phyloP scores from a whole-genome alignment of 1,140 invertebrate genomes.

The Bombyx mandarina region DNA sequence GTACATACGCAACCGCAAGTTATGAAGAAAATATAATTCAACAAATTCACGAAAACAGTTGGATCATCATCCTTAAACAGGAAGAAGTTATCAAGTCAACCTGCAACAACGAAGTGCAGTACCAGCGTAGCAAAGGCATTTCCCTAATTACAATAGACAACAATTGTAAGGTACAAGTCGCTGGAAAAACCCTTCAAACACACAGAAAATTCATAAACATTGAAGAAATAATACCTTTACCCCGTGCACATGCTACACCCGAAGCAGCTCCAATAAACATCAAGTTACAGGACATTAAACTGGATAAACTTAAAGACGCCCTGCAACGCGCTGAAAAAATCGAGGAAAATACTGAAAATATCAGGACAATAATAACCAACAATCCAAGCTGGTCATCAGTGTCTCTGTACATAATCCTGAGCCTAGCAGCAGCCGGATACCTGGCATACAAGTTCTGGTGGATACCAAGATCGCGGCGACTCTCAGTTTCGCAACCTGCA shows the following conservation, averaged over 20 bases:
- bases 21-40: slow-evolving; percentile 19
- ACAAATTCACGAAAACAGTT: slow-evolving; percentile 25
- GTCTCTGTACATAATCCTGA: slow-evolving; percentile 3
- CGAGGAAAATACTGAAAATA: not conserved
- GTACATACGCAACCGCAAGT: slow-evolving; percentile 10
- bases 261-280: not conserved
- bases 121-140: slow-evolving; percentile 3
- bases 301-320: slow-evolving; percentile 6
- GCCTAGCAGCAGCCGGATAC: slow-evolving; percentile 2
- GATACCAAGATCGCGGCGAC: slow-evolving; percentile 9
- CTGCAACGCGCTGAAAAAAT: not conserved
- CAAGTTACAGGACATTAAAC: slow-evolving; percentile 1
- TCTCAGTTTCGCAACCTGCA: not conserved
- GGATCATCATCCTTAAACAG: slow-evolving; percentile 16
- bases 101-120: slow-evolving; percentile 14
- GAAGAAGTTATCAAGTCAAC: slow-evolving; percentile 20
- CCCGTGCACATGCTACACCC: slow-evolving; percentile 5
- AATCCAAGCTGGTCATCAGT: slow-evolving; percentile 8
- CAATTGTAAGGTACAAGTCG: slow-evolving; percentile 2
- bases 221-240: slow-evolving; percentile 10
- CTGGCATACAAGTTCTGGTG: slow-evolving; percentile 4
- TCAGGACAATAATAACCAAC: not conserved
- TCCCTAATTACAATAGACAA: slow-evolving; percentile 6
- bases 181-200: slow-evolving; percentile 4
- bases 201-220: slow-evolving; percentile 10